phyloP scores from a whole-genome alignment of 2,113 vertebrate genomes.

The Eulemur rufifrons region DNA sequence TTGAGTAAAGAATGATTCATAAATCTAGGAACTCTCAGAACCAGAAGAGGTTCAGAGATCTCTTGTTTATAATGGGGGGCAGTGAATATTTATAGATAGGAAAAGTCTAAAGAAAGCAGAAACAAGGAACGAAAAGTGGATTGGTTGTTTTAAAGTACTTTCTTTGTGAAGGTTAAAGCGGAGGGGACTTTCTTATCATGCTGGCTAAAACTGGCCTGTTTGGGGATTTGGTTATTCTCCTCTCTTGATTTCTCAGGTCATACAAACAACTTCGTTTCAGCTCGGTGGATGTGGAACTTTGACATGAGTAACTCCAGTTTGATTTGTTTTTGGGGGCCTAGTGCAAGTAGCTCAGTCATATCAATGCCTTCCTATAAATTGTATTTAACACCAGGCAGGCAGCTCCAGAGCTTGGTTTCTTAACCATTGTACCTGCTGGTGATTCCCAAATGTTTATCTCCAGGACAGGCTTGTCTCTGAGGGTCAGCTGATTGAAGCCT shows the following conservation, averaged over 20 bases:
- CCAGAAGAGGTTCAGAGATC: background rate
- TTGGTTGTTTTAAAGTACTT: background rate
- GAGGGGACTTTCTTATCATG: background rate
- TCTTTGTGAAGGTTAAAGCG: background rate
- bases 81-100: background rate
- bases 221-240: background rate
- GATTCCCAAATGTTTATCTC: background rate
- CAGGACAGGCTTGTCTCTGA: background rate
- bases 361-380: background rate
- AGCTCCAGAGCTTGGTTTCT: background rate
- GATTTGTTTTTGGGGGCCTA: background rate
- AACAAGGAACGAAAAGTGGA: background rate
- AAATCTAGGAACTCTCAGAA: background rate
- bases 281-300: background rate
- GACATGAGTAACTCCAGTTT: background rate
- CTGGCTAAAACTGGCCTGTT: background rate
- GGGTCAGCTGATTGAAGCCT: background rate
- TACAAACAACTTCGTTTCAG: background rate
- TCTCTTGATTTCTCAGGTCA: background rate
- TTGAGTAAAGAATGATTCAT: background rate
- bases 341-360: background rate
- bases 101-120: background rate
- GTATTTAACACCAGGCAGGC: too few species aligned
- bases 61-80: background rate
- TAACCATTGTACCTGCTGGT: background rate